These are phyloP conservation scores for Mormyrus iriodes DNA, from an alignment of 2,113 vertebrate genomes.

Conservation along the genomic window DNA sequence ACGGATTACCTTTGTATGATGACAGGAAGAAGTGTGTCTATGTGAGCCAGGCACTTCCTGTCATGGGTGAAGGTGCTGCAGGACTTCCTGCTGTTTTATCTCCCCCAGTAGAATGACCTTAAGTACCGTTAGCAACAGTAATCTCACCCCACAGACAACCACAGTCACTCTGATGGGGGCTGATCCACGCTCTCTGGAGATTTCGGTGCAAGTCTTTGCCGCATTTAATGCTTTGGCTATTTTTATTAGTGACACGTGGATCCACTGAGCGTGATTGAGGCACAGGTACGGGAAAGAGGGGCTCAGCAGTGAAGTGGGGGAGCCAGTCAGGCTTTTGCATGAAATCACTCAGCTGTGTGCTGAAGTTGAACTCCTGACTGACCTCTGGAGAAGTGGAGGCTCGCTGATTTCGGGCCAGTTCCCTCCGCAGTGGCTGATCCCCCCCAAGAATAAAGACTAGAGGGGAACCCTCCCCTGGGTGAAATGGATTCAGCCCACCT, in stretches of 20 bases:
- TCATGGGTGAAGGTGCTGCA: background rate
- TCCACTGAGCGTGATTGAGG: too few species aligned
- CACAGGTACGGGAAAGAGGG: background rate
- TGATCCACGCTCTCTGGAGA: background rate
- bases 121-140: background rate
- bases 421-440: background rate
- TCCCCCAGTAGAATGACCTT: background rate
- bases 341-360: background rate
- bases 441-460: background rate
- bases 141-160: background rate
- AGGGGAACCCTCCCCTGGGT: background rate
- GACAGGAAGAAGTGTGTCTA: background rate
- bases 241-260: background rate
- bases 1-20: background rate
- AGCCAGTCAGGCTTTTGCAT: background rate
- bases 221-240: background rate
- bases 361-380: background rate
- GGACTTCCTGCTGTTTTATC: background rate
- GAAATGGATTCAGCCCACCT: background rate
- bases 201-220: background rate
- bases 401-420: background rate
- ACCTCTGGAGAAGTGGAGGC: background rate
- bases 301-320: background rate
- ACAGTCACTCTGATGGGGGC: background rate
- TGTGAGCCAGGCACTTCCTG: background rate